Base-by-base conservation (phyloP, 2,113 vertebrate genomes). In the Candoia aspera region DNA sequence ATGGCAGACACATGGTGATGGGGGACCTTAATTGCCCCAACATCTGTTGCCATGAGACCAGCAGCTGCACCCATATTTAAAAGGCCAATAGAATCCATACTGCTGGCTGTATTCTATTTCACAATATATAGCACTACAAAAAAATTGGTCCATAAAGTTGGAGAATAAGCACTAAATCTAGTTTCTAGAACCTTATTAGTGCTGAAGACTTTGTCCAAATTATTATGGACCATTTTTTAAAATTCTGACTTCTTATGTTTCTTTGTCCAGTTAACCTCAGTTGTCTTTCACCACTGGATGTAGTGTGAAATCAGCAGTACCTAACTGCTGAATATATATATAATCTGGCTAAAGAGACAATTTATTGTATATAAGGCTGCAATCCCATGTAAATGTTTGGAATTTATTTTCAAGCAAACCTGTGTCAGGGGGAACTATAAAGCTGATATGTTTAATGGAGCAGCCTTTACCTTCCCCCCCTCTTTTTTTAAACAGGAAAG, bases 401-500 rank as follows among this genome's bases (percentile, higher is more conserved):
- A 26, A 42, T 29, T 62, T 88, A 88, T 46, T 62, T 42, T 46
- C 29, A 68, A 54, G 26, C n/a, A 57, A 68, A n/a, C 17, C 10
- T 29, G 8, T 0, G 13, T 53, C 53, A 46, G 1, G 21, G 13
- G 42, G 57, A 29, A 49, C 2, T 37, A 57, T 57, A n/a, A 55
- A 2, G 19, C 15, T 12, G 86, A 4, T 29, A 6, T 64, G 37
- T n/a, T 49, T 21, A n/a, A 6, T 19, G 3, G 5, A 37, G 33
- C 3, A 86, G 29, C 4, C 4, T 6, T 57, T n/a, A 6, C 15
- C 11, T 58, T 29, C 49, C 49, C 49, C 49, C 49, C 49, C 12
- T 33, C n/a, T 93, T 46, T 79, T 84, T 57, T 46, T 33, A 91
- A 85, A 85, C 49, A 93, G 92, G 73, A 73, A 93, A 64, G 12